Conservation (phyloP, 2,113 vertebrate species). For the Hypocryptadius cinnamomeus region DNA sequence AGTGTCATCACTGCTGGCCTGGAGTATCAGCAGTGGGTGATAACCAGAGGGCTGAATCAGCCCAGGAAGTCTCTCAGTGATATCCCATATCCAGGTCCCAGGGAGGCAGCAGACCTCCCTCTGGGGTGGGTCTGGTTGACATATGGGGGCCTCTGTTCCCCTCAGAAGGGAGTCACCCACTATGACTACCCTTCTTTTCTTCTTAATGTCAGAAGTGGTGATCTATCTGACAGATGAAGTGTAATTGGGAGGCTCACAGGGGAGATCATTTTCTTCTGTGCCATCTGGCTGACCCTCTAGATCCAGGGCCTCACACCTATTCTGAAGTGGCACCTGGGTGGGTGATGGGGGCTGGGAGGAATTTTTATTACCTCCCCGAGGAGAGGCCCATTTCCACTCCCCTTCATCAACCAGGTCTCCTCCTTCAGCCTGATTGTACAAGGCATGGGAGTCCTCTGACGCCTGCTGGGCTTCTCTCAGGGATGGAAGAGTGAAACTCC, state of each 20-base stretch:
- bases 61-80: not conserved
- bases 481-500: too few species aligned
- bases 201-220: not conserved
- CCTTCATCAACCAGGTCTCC: not conserved
- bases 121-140: not conserved
- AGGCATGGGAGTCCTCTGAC: not conserved
- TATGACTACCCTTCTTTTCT: not conserved
- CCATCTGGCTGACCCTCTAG: not conserved
- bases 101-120: not conserved
- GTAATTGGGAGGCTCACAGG: not conserved
- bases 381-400: too few species aligned
- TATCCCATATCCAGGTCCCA: not conserved
- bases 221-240: not conserved
- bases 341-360: not conserved
- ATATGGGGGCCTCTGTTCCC: too few species aligned
- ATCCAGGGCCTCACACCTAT: too few species aligned
- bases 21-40: not conserved
- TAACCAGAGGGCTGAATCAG: not conserved
- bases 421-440: too few species aligned
- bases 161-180: not conserved
- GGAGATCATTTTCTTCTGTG: not conserved
- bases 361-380: not conserved
- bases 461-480: not conserved
- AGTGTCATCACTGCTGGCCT: not conserved
- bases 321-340: not conserved